Base-by-base conservation (phyloP, 2,113 vertebrate species). In the Manacus vitellinus region DNA sequence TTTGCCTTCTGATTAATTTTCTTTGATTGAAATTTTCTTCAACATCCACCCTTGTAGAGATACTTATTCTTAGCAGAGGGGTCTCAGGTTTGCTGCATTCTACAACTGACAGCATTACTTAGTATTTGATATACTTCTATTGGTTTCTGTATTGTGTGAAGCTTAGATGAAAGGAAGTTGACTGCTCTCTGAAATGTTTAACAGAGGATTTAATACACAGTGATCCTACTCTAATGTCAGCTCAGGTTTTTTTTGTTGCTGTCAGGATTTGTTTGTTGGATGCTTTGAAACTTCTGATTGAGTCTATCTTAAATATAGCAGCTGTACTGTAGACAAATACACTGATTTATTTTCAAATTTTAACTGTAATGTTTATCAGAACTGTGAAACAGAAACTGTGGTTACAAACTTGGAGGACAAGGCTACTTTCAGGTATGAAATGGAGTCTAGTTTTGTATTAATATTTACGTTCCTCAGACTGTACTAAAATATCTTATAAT, bases 81-180 rank as follows among this genome's bases (percentile, higher is more conserved):
- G 5, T 65, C 41, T 81, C 35, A 56, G 13, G 30, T 81, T 77
- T 92, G 14, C 5, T n/a, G 13, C 12, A 33, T 68, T 72, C 33
- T 39, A 15, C n/a, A 72, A 2, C 5, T 55, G 35, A 46, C 22
- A 72, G 12, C 2, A 3, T 72, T 39, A 19, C 27, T 79, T 39
- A 51, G 18, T 27, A 39, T 80, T 44, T 0, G 0, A 19, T 37
- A 25, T 5, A 49, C 4, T 4, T 55, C 2, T 83, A 22, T 15
- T 73, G 49, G 3, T 10, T 89, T 79, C 62, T 72, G 14, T 12
- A 35, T 17, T 54, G 7, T 33, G 3, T 14, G 23, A 7, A 55
- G 7, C n/a, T 56, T 46, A 66, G 46, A 31, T 44, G 31, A 44
- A 78, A 93, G 24, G 44, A 77, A 77, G 2, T 3, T 74, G 14